Conservation (phyloP, 2,888 invertebrate species). For the Ormyrus nitidulus region DNA sequence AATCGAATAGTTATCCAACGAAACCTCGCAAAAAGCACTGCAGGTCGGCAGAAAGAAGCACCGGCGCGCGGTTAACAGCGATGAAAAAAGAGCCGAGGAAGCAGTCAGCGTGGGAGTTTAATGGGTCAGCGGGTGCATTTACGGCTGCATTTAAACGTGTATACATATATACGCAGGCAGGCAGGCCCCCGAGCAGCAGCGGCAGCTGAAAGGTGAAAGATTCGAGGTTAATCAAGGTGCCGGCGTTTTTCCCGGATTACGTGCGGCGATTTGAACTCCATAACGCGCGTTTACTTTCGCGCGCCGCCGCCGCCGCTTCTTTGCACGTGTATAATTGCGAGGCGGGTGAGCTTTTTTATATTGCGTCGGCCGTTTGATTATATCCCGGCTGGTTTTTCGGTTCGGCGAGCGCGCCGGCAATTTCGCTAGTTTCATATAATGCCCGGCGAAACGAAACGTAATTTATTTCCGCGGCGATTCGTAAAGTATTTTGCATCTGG, state of each 20-base stretch:
- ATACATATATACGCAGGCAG: conserved; percentile 9
- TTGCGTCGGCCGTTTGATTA: no score
- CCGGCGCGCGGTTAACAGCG: no score
- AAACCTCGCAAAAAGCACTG: no score
- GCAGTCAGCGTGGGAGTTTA: conserved; percentile 26
- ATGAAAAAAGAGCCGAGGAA: no score
- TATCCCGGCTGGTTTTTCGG: conserved; percentile 4
- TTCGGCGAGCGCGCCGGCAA: conserved; percentile 12
- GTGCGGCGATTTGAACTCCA: conserved; percentile 18
- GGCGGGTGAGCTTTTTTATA: no score
- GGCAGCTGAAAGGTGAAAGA: conserved; percentile 62
- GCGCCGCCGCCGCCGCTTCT: background rate
- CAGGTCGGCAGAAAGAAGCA: no score
- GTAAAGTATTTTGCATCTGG: background rate
- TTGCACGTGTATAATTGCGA: conserved; percentile 23
- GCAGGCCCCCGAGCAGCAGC: conserved; percentile 31
- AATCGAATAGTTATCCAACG: no score
- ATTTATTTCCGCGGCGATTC: conserved; percentile 9
- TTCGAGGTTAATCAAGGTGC: conserved; percentile 68
- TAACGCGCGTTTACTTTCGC: conserved; percentile 23
- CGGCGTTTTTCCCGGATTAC: conserved; percentile 58
- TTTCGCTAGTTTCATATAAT: background rate
- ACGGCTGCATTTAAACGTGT: no score
- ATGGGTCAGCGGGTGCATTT: conserved; percentile 43
- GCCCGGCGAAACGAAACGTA: conserved; percentile 1